phyloP scores from a whole-genome alignment of 1,140 invertebrate genomes.

The Pentalonia nigronervosa region DNA sequence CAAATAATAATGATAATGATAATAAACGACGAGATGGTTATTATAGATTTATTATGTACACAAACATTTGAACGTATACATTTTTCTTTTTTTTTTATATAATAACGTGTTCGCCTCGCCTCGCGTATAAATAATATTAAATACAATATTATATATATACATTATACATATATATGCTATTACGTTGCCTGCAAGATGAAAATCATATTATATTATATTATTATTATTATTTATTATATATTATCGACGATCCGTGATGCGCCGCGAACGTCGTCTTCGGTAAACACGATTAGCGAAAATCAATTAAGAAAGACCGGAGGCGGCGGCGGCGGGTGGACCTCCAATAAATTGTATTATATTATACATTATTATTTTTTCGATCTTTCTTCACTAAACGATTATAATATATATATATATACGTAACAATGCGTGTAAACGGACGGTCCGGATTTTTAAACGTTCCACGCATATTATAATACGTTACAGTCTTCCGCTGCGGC shows the following conservation, averaged over 20 bases:
- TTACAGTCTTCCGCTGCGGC: background rate
- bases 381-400: background rate
- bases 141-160: background rate
- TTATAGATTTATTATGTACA: slow-evolving; percentile 16
- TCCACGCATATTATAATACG: background rate
- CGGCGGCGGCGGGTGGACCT: background rate
- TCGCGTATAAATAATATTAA: background rate
- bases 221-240: background rate
- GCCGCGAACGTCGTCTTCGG: background rate
- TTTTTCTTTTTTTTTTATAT: background rate
- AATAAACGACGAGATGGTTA: slow-evolving; percentile 4
- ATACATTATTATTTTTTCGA: background rate
- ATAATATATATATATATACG: background rate
- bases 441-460: background rate
- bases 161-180: background rate
- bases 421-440: background rate
- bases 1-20: background rate
- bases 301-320: slow-evolving; percentile 35
- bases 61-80: background rate
- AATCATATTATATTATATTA: background rate
- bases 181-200: background rate
- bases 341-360: background rate
- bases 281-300: slow-evolving; percentile 33
- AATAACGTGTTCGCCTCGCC: background rate
- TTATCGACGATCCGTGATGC: slow-evolving; percentile 2